A percentile compares a stretch with the other conserved stretches of the same genome.
Evolutionary conservation across 2,113 vertebrate genomes (phyloP).

Genomic region (Bucco capensis): DNA sequence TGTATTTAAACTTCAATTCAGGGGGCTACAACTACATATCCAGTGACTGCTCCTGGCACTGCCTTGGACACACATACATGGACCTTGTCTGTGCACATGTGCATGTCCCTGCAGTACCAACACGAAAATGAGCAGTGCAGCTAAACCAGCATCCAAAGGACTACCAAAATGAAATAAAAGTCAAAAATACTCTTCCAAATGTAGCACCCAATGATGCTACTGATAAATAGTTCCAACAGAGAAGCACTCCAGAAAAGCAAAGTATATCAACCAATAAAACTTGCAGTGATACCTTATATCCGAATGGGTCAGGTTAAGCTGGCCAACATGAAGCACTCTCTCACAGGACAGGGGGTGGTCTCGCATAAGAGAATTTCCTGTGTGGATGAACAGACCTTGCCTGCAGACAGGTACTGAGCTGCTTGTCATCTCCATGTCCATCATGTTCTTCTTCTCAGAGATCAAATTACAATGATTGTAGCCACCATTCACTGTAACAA

Average conservation of each 20-base stretch:
- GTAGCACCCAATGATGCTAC: neutral
- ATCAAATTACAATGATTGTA: constrained; percentile 71
- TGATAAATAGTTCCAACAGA: neutral
- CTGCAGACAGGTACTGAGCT: constrained; percentile 74
- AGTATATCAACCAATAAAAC: neutral
- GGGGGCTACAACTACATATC: neutral
- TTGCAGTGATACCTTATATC: constrained; percentile 74
- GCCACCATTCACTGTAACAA: constrained; percentile 75
- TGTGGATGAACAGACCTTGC: constrained; percentile 72
- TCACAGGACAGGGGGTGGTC: constrained; percentile 76
- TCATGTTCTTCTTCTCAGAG: constrained; percentile 76
- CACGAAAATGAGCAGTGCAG: neutral
- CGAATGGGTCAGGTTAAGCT: constrained; percentile 71
- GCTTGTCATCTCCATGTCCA: constrained; percentile 72
- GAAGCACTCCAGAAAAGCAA: neutral
- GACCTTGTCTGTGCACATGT: neutral
- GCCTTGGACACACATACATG: neutral
- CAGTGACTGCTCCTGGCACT: neutral
- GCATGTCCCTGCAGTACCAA: neutral
- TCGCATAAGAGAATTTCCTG: constrained; percentile 70
- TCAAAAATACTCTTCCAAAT: neutral
- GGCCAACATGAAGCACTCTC: constrained; percentile 70
- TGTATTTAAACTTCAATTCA: neutral
- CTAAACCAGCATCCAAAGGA: neutral
- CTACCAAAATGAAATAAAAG: neutral